Evolutionary conservation across 2,888 invertebrate genomes (phyloP), one percentile per base, ranked within the genome.

Genomic region (Lobophora halterata): DNA sequence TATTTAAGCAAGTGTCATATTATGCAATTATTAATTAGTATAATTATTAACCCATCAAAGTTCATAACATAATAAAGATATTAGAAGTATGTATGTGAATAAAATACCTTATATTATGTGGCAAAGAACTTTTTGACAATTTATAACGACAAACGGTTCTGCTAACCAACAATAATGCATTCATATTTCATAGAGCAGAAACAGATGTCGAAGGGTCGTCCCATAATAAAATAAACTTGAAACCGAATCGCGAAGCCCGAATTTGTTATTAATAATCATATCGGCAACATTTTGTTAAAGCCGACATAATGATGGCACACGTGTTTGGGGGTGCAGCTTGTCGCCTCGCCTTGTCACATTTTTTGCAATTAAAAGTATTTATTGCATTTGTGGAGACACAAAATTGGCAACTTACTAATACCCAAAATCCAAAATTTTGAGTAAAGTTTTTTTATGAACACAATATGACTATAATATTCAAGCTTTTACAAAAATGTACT

Each of bases 221-320:
- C 66, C 68, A 46, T 65, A 71, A 72, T 75, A 76, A 76, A 77
- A 71, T 64, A 68, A 69, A 70, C 67, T 61, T 66, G 75, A 77
- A 81, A 82, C 79, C 76, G 61, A 73, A 73, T 74, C 71, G 72
- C 70, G 58, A 63, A 58, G 57, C 59, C 59, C 66, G 64, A 77
- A 74, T 77, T 82, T 73, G 75, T 81, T 85, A 83, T 85, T 83
- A 85, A 83, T 85, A 85, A 85, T 81, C 73, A 74, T 75, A 79
- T 68, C 73, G 79, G 71, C 82, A 83, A 83, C 85, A 79, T 83
- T 76, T 83, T 76, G 71, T 63, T 56, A 63, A 67, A 65, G 63
- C 58, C 63, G 61, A 51, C 37, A 51, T 43, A 52, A 50, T 55
- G 57, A 54, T 47, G 53, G 46, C 65, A 70, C 71, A 66, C 53